These are phyloP conservation scores for Psittacara wagleri DNA, from an alignment of 2,113 vertebrate species.

Conservation along the genomic window DNA sequence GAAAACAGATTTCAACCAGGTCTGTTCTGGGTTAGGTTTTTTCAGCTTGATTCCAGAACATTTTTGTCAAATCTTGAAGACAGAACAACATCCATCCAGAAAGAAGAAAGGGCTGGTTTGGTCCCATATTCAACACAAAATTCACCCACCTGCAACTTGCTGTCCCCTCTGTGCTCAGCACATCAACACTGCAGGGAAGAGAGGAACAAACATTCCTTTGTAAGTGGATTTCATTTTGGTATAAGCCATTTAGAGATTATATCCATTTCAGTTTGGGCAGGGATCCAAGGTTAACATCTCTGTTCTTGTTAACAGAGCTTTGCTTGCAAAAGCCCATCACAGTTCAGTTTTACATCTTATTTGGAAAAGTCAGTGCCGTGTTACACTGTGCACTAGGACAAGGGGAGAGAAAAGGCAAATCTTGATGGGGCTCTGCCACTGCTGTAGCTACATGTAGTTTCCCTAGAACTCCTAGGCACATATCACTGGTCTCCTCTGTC, in stretches of 20 bases:
- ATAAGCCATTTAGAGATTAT: constrained; percentile 55
- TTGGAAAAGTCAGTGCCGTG: neutral
- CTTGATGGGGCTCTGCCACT: neutral
- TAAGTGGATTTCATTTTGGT: constrained; percentile 43
- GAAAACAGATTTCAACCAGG: neutral
- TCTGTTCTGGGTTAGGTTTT: neutral
- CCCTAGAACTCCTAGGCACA: neutral
- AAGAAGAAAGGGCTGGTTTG: neutral
- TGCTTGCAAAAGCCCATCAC: constrained; percentile 3
- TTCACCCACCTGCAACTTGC: neutral
- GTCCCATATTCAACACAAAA: neutral
- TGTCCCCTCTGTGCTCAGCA: neutral
- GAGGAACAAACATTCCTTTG: neutral
- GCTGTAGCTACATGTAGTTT: neutral
- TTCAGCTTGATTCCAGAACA: neutral
- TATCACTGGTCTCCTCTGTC: neutral
- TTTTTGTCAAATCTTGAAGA: neutral
- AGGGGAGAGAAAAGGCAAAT: neutral
- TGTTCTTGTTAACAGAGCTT: constrained; percentile 28
- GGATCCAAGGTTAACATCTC: constrained; percentile 51
- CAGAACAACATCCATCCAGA: neutral
- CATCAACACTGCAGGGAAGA: neutral
- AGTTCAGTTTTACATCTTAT: constrained; percentile 8
- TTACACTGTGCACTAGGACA: neutral
- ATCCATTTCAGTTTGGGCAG: constrained; percentile 56